Evolutionary conservation across 1,140 invertebrate genomes (phyloP), one percentile per base, ranked within the genome.

Genomic region (Odontomachus brunneus): DNA sequence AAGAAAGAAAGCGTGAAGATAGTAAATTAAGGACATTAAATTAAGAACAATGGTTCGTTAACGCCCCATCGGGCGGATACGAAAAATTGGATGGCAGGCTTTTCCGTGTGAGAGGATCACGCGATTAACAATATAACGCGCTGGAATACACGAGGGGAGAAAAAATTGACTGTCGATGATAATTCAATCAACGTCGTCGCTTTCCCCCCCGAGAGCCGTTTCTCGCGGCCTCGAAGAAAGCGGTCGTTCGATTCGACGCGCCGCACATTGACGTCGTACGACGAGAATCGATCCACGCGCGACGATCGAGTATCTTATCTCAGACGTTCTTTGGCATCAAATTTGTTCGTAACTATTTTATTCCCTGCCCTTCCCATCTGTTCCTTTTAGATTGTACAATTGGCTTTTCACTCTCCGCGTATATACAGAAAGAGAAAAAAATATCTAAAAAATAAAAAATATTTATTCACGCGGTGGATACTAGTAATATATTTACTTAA

Each of bases 21-120:
- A 80, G 11, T 80, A 80, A 80, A 80, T 80, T 80, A 71, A 80
- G 11, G 48, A 80, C 65, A 80, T n/a, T 80, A 80, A 80, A 80
- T 80, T 80, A 71, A 80, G 11, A 57, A 80, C 65, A 80, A 80
- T 80, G 51, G 29, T 22, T 69, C 26, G 65, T 57, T n/a, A 29
- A 80, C 51, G 65, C 75, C 38, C 65, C 33, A 69, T 55, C 38
- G 38, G 29, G 26, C 44, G 11, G 62, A 11, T 1, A 76, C 44
- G 24, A 53, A 66, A 71, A 66, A 71, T 71, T 71, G 55, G 33
- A 63, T 29, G 75, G 65, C 51, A 12, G 11, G 38, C 0, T 44
- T 24, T 3, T 38, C 17, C 26, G 29, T 63, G 38, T 11, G 38
- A 44, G 60, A 63, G 29, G 69, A 71, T 14, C 15, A 60, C 22